Percentiles rank a stretch among this genome's conserved stretches.
phyloP scores from a whole-genome alignment of 1,140 invertebrate genomes.

The Eupeodes corollae region DNA sequence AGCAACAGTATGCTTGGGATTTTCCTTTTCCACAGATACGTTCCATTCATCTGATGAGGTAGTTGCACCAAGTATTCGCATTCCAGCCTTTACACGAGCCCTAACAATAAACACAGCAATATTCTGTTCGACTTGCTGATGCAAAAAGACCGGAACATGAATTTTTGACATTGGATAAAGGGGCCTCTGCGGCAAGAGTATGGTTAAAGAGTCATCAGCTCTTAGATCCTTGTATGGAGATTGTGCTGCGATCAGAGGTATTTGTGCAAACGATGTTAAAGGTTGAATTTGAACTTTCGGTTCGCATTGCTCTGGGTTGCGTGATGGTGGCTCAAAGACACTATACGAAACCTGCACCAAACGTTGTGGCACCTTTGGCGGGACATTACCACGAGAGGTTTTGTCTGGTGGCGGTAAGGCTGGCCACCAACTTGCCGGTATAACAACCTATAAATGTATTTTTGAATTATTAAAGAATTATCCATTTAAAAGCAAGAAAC shows the following conservation, averaged over 20 bases:
- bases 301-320: constrained; percentile 54
- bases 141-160: constrained; percentile 76
- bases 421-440: constrained; percentile 74
- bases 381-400: constrained; percentile 44
- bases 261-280: constrained; percentile 37
- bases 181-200: constrained; percentile 77
- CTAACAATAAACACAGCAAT: constrained; percentile 73
- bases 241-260: constrained; percentile 62
- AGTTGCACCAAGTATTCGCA: constrained; percentile 70
- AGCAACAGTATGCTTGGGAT: constrained; percentile 69
- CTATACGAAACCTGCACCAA: constrained; percentile 71
- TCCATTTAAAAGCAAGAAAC: too few relatives aligned
- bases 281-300: constrained; percentile 65
- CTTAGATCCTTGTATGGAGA: constrained; percentile 70
- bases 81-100: constrained; percentile 72
- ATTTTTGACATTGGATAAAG: constrained; percentile 78
- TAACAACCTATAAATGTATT: constrained; percentile 32
- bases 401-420: constrained; percentile 48
- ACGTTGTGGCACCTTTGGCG: constrained; percentile 51
- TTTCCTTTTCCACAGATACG: constrained; percentile 64
- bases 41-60: constrained; percentile 69
- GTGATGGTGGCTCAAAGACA: constrained; percentile 61
- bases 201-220: constrained; percentile 62
- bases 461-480: not conserved
- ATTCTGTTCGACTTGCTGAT: constrained; percentile 47